These are phyloP conservation scores for Mythimna vitellina DNA, from an alignment of 2,888 invertebrate genomes.

Conservation along the genomic window DNA sequence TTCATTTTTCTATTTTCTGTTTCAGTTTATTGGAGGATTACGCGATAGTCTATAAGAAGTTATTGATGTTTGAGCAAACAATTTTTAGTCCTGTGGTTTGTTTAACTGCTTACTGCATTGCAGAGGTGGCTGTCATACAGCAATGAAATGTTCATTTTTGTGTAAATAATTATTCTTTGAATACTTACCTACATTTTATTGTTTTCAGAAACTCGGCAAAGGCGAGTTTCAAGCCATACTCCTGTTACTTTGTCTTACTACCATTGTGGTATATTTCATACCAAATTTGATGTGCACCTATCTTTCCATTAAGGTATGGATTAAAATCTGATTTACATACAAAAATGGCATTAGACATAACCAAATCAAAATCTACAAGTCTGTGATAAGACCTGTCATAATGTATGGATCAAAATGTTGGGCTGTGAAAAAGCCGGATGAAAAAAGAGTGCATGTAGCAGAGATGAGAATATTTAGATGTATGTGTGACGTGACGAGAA, in stretches of 20 bases:
- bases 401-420: no score
- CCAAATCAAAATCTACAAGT: no score
- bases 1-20: constrained; percentile 35
- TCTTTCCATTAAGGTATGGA: constrained; percentile 57
- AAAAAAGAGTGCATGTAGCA: no score
- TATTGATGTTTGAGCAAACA: constrained; percentile 78
- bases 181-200: neutral
- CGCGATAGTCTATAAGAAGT: constrained; percentile 75
- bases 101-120: constrained; percentile 74
- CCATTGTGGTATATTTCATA: constrained; percentile 44
- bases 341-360: neutral
- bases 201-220: constrained; percentile 55
- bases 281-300: constrained; percentile 56
- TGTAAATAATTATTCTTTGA: neutral
- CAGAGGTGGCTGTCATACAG: constrained; percentile 29
- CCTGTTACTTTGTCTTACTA: constrained; percentile 20
- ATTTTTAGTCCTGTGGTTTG: constrained; percentile 73
- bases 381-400: no score
- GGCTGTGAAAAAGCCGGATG: no score
- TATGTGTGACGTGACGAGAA: no score
- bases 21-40: constrained; percentile 75
- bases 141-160: neutral
- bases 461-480: no score
- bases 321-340: neutral
- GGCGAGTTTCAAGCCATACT: constrained; percentile 58